A percentile compares a stretch with the other conserved stretches of the same genome.
These are phyloP conservation scores for Myodes glareolus DNA, from an alignment of 2,113 vertebrate species.

Conservation along the genomic window DNA sequence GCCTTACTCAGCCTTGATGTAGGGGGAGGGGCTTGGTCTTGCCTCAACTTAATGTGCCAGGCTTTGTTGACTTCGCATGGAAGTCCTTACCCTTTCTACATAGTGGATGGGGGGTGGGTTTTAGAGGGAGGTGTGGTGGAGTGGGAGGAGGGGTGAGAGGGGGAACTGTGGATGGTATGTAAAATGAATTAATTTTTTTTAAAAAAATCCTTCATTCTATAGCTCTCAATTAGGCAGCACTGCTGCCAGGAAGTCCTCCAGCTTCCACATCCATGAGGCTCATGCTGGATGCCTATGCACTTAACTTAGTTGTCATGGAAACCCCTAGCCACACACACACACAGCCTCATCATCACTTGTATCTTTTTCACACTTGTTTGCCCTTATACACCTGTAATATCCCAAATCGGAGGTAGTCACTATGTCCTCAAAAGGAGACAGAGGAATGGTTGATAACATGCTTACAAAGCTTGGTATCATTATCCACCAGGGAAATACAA, in stretches of 20 bases:
- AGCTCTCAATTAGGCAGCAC: background rate
- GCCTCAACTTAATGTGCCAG: too few relatives aligned
- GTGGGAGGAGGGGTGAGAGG: too few relatives aligned
- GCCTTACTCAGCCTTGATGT: too few relatives aligned
- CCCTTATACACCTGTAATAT: background rate
- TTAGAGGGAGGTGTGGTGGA: too few relatives aligned
- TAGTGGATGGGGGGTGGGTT: too few relatives aligned
- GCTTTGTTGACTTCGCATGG: too few relatives aligned
- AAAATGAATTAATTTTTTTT: too few relatives aligned
- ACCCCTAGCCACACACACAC: background rate
- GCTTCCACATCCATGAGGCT: background rate
- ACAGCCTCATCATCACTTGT: rapidly evolving
- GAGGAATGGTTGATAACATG: background rate
- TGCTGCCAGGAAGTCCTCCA: background rate
- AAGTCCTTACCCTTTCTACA: too few relatives aligned
- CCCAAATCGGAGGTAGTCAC: background rate
- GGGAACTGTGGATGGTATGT: too few relatives aligned
- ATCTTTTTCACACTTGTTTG: background rate
- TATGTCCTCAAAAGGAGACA: background rate
- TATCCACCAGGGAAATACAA: background rate
- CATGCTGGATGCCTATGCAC: background rate
- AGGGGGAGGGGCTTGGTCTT: too few relatives aligned
- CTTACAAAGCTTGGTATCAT: background rate
- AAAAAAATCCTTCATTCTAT: background rate
- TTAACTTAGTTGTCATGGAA: background rate